Percentiles rank a stretch among this genome's conserved stretches.
Evolutionary conservation across 2,113 vertebrate species (phyloP).

Genomic region (Craseonycteris thonglongyai): DNA sequence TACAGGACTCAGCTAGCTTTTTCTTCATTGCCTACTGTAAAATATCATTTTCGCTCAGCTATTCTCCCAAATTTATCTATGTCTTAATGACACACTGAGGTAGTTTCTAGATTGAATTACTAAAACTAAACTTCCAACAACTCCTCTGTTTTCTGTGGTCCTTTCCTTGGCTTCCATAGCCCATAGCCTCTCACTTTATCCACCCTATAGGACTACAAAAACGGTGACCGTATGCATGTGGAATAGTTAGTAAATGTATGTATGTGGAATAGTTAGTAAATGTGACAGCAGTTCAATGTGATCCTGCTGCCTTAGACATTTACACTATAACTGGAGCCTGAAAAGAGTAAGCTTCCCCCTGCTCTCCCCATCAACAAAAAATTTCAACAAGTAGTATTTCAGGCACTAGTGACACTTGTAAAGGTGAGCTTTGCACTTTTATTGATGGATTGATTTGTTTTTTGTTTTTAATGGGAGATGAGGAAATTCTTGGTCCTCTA

Average conservation of each 20-base stretch:
- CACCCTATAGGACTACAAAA: too few species aligned
- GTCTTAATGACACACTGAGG: not conserved
- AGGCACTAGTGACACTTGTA: not conserved
- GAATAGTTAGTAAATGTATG: not conserved
- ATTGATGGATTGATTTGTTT: not conserved
- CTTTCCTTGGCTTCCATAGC: not conserved
- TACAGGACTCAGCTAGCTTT: not conserved
- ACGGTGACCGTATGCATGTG: fast-evolving
- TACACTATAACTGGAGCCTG: not conserved
- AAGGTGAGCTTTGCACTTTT: not conserved
- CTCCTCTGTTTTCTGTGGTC: not conserved
- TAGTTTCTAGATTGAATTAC: not conserved
- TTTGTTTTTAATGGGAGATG: not conserved
- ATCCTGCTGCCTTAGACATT: not conserved
- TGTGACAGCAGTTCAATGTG: not conserved
- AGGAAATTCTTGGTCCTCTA: not conserved
- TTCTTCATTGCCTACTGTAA: not conserved
- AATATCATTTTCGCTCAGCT: not conserved
- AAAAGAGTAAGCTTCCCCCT: not conserved
- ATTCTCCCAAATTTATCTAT: not conserved
- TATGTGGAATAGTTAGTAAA: not conserved
- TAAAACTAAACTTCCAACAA: not conserved
- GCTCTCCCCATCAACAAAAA: too few species aligned
- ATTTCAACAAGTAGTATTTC: not conserved
- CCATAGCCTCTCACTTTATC: not conserved